Conservation (phyloP, 2,113 vertebrate species). For the Hippolais icterina region DNA sequence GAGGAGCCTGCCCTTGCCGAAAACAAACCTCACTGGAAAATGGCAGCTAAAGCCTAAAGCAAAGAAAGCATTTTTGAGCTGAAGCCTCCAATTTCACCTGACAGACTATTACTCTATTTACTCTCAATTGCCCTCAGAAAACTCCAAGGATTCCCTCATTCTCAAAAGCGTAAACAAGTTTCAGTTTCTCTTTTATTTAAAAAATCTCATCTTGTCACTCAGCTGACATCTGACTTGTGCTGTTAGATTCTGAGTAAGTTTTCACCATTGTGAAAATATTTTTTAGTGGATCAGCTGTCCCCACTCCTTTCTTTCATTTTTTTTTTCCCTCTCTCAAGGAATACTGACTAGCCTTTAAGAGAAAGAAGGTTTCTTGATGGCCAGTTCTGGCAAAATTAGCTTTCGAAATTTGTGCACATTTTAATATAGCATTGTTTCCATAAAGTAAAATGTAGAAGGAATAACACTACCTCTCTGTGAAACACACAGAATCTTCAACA, state of each 20-base stretch:
- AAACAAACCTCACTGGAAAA: conserved; percentile 46
- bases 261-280: conserved; percentile 1
- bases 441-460: neutral
- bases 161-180: conserved; percentile 54
- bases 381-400: neutral
- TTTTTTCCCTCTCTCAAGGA: neutral
- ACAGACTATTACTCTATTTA: conserved; percentile 40
- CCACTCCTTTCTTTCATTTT: neutral
- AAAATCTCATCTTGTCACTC: conserved; percentile 4
- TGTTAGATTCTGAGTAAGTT: conserved; percentile 2
- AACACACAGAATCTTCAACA: neutral
- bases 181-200: conserved; percentile 48
- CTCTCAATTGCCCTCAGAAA: conserved; percentile 44
- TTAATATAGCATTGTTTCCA: neutral
- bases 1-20: neutral
- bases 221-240: neutral
- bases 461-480: neutral
- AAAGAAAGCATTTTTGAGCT: conserved; percentile 60
- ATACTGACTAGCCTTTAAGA: neutral
- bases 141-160: conserved; percentile 62
- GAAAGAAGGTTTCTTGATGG: neutral
- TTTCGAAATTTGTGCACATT: neutral
- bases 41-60: conserved; percentile 60
- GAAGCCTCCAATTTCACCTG: conserved; percentile 32
- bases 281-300: neutral